A percentile compares a stretch with the other conserved stretches of the same genome.
These are phyloP conservation scores for Oostethus manadensis DNA, from an alignment of 2,113 vertebrate genomes.

Conservation along the genomic window DNA sequence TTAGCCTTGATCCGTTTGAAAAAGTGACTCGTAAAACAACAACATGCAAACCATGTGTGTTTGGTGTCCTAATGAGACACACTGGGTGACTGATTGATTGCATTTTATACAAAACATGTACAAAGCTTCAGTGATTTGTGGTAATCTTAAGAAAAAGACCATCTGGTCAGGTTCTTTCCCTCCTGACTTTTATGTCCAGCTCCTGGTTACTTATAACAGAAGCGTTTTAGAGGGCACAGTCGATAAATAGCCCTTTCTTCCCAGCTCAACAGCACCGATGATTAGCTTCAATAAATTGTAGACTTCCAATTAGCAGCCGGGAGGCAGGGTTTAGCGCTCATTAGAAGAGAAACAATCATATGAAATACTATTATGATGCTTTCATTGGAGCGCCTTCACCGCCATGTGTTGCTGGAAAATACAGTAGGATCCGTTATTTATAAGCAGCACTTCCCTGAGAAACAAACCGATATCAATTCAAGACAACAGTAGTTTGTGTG, in stretches of 20 bases:
- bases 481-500: slow-evolving; percentile 44
- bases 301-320: slow-evolving; percentile 24
- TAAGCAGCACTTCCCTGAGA: neutral
- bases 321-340: slow-evolving; percentile 20
- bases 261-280: slow-evolving; percentile 15
- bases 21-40: neutral
- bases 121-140: neutral
- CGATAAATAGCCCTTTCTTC: slow-evolving; percentile 20
- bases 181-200: slow-evolving; percentile 24
- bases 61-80: neutral
- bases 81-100: neutral
- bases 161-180: slow-evolving; percentile 10
- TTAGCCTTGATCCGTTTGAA: neutral
- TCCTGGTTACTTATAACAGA: slow-evolving; percentile 26
- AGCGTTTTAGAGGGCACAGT: slow-evolving; percentile 20
- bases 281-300: slow-evolving; percentile 23
- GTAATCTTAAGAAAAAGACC: neutral
- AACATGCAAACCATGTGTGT: neutral
- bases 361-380: neutral
- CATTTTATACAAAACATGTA: neutral
- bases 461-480: neutral
- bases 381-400: neutral
- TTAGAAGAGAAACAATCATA: slow-evolving; percentile 15
- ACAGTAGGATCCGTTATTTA: neutral
- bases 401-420: neutral